A percentile compares a stretch with the other conserved stretches of the same genome.
Conservation (phyloP, 2,113 vertebrate genomes). For the Alectura lathami region DNA sequence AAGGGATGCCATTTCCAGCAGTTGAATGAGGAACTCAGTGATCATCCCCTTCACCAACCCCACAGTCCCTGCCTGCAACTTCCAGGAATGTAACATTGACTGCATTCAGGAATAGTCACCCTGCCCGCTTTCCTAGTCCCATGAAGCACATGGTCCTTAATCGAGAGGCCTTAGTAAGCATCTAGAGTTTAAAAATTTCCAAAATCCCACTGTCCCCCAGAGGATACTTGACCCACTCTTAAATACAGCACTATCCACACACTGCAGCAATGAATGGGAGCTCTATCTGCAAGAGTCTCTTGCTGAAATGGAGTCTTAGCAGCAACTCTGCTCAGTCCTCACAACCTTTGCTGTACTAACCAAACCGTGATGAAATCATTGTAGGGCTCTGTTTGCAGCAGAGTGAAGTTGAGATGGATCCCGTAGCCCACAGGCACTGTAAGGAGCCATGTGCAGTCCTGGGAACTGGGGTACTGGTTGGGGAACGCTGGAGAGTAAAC, state of each 20-base stretch:
- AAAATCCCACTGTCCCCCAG: background rate
- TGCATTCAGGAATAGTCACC: background rate
- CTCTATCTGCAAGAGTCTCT: background rate
- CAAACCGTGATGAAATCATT: conserved; percentile 96
- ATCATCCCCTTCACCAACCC: background rate
- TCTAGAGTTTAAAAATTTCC: background rate
- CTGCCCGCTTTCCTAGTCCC: background rate
- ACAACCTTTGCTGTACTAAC: conserved; percentile 71
- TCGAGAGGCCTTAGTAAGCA: background rate
- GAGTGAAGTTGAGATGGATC: conserved; percentile 91
- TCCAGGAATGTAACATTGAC: background rate
- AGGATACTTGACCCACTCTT: background rate
- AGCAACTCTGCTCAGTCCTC: rapidly evolving
- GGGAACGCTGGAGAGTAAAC: conserved; percentile 97
- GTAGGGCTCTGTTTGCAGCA: conserved; percentile 91
- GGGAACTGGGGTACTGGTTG: conserved; percentile 90
- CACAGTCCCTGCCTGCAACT: background rate
- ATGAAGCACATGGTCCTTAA: rapidly evolving
- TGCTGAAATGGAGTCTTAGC: rapidly evolving
- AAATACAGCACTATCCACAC: background rate
- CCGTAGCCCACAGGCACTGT: conserved; percentile 88
- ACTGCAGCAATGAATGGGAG: rapidly evolving
- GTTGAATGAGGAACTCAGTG: rapidly evolving
- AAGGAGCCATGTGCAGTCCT: conserved; percentile 94
- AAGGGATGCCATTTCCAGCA: background rate